phyloP scores from a whole-genome alignment of 2,797 vertebrate species.

The Ctenochaetus hawaiiensis region DNA sequence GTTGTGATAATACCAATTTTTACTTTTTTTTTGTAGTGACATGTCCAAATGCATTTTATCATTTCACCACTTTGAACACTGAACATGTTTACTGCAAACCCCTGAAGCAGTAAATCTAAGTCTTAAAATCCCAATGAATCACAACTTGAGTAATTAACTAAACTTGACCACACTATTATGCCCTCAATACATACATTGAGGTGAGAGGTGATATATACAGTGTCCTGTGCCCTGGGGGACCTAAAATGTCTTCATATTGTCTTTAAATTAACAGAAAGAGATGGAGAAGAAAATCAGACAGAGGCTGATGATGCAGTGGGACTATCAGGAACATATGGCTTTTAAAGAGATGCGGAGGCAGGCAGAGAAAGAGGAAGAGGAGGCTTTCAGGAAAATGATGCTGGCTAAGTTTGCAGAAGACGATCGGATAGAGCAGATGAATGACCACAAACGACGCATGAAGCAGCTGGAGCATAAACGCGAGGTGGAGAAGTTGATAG shows the following conservation, averaged over 20 bases:
- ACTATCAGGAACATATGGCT: constrained; percentile 88
- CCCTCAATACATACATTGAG: not conserved
- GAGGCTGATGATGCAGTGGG: constrained; percentile 87
- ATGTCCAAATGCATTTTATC: no score
- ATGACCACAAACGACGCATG: constrained; percentile 90
- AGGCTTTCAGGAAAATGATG: constrained; percentile 84
- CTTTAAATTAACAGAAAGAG: constrained; percentile 83
- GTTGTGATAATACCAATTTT: no score
- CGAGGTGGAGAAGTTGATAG: constrained; percentile 90
- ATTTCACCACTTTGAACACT: no score
- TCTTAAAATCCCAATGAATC: not conserved
- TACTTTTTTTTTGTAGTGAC: no score
- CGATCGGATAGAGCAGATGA: constrained; percentile 93
- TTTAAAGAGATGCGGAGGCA: constrained; percentile 85
- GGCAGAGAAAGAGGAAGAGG: constrained; percentile 90
- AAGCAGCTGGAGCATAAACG: constrained; percentile 92
- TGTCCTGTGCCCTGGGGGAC: not conserved
- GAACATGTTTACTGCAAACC: not conserved
- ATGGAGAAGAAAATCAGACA: constrained; percentile 90
- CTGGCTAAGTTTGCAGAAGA: constrained; percentile 93
- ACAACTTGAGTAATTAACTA: not conserved
- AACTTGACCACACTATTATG: not conserved
- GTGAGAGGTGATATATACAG: not conserved
- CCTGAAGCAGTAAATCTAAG: not conserved
- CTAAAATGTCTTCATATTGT: not conserved